Evolutionary conservation across 2,888 invertebrate species (phyloP).

Genomic region (Lepeophtheirus nordmannii): DNA sequence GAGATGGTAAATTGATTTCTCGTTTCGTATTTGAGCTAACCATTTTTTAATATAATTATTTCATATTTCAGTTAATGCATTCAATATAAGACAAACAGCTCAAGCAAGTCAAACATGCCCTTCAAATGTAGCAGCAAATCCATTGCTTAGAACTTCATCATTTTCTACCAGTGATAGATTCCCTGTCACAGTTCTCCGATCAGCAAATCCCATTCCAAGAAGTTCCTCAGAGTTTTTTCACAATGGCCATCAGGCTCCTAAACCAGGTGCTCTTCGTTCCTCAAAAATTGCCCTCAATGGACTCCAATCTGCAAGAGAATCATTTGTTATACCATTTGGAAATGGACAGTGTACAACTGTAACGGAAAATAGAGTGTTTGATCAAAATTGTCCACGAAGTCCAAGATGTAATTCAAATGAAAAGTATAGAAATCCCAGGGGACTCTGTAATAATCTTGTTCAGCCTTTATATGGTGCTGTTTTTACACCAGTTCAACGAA

Average conservation of each 20-base stretch:
- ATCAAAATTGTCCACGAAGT: not conserved
- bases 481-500: slow-evolving; percentile 30
- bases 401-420: slow-evolving; percentile 15
- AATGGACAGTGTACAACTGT: not conserved
- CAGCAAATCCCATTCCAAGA: not conserved
- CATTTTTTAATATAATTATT: not conserved
- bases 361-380: not conserved
- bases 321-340: not conserved
- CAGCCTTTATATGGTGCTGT: slow-evolving; percentile 31
- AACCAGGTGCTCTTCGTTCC: not conserved
- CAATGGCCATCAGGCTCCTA: not conserved
- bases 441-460: slow-evolving; percentile 31
- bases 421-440: slow-evolving; percentile 28
- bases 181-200: not conserved
- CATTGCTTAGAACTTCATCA: not conserved
- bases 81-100: not conserved
- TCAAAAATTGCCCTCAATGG: not conserved
- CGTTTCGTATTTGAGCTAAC: not conserved
- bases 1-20: not conserved
- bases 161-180: not conserved
- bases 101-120: not conserved
- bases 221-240: not conserved
- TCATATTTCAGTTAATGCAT: not conserved
- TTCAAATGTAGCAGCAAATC: not conserved
- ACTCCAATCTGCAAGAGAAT: slow-evolving; percentile 3